Evolutionary conservation across 2,113 vertebrate species (phyloP).

Genomic region (Dipodomys spectabilis): DNA sequence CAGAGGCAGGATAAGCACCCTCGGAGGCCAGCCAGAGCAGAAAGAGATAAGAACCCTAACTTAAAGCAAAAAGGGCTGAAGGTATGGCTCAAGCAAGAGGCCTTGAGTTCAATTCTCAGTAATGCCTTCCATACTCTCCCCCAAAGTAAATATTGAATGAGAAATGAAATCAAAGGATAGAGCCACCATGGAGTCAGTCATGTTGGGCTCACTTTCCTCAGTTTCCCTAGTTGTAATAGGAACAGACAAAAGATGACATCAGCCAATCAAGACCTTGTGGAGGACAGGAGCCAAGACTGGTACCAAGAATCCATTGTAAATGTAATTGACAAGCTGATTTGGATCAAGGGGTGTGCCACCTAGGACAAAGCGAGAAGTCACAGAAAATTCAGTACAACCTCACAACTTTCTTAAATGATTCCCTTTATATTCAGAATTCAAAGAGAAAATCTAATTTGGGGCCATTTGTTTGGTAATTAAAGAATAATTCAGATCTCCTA

Average conservation of each 20-base stretch:
- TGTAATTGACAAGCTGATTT: conserved; percentile 96
- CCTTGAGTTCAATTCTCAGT: too few species aligned
- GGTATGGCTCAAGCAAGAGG: too few species aligned
- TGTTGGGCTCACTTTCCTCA: background rate
- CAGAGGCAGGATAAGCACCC: too few species aligned
- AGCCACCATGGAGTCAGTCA: background rate
- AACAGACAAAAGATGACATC: background rate
- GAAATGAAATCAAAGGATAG: background rate
- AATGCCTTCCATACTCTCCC: too few species aligned
- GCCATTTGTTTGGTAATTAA: background rate
- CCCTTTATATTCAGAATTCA: background rate
- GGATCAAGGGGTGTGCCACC: conserved; percentile 95
- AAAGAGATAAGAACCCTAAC: too few species aligned
- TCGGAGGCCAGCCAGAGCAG: too few species aligned
- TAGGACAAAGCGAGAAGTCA: conserved; percentile 71
- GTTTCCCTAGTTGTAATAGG: background rate
- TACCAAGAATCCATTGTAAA: conserved; percentile 98
- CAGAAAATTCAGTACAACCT: background rate
- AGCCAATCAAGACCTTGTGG: conserved; percentile 91
- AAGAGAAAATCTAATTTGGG: conserved; percentile 52
- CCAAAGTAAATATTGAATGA: too few species aligned
- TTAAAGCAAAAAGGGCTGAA: too few species aligned
- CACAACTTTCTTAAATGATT: background rate
- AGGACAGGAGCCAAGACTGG: conserved; percentile 97
- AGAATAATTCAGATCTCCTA: conserved; percentile 10